Percentiles rank a stretch among this genome's conserved stretches.
Evolutionary conservation across 2,113 vertebrate species (phyloP).

Genomic region (Campylorhamphus procurvoides): DNA sequence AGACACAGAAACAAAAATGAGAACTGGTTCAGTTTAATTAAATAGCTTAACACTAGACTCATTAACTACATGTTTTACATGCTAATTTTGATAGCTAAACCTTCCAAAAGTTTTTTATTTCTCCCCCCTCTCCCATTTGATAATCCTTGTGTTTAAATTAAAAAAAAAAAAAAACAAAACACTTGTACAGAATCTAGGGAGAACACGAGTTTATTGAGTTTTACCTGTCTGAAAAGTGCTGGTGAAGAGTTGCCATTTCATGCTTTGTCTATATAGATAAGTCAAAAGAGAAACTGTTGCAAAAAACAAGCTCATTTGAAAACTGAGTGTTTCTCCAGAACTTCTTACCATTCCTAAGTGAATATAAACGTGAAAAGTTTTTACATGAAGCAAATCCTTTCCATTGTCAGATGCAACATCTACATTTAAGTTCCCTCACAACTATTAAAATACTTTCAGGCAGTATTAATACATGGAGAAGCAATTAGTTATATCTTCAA

Average conservation of each 20-base stretch:
- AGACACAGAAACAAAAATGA: not conserved
- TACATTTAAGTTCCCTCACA: slow-evolving; percentile 9
- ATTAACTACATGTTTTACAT: not conserved
- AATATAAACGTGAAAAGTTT: slow-evolving; percentile 6
- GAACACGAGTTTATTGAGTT: slow-evolving; percentile 60
- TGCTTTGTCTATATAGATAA: slow-evolving; percentile 42
- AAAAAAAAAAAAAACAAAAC: not conserved
- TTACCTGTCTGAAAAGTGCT: slow-evolving; percentile 57
- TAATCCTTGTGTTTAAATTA: not conserved
- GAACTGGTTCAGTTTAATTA: not conserved
- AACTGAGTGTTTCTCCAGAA: slow-evolving; percentile 37
- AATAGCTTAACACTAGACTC: not conserved
- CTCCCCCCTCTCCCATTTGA: not conserved
- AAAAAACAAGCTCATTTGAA: slow-evolving; percentile 31
- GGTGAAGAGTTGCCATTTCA: slow-evolving; percentile 53
- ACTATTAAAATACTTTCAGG: slow-evolving; percentile 43
- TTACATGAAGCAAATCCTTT: not conserved
- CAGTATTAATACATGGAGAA: slow-evolving; percentile 44
- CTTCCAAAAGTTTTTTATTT: not conserved
- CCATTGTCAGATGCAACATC: slow-evolving; percentile 27
- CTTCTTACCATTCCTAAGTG: slow-evolving; percentile 25
- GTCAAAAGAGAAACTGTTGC: slow-evolving; percentile 40
- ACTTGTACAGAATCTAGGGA: slow-evolving; percentile 37
- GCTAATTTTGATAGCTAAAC: not conserved
- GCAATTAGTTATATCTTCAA: slow-evolving; percentile 22